phyloP scores from a whole-genome alignment of 2,888 invertebrate species.

The Meta bourneti region DNA sequence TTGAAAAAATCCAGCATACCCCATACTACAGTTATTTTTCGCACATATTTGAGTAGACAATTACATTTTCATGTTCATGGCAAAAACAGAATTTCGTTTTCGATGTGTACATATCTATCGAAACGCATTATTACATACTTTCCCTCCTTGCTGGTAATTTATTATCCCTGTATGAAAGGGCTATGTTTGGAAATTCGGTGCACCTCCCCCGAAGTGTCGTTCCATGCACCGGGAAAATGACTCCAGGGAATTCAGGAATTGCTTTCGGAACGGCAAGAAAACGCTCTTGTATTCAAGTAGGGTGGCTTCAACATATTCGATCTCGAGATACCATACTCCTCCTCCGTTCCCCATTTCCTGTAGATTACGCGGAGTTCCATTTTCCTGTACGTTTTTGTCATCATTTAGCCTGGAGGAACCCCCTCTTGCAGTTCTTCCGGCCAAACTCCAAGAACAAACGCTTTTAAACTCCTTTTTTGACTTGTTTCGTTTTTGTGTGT shows the following conservation, averaged over 20 bases:
- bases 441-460: too few species aligned
- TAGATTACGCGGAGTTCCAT: constrained; percentile 39
- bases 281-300: constrained; percentile 34
- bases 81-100: too few species aligned
- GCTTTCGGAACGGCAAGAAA: constrained; percentile 49
- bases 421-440: not conserved
- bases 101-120: too few species aligned
- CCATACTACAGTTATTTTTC: too few species aligned
- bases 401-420: constrained; percentile 28
- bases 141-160: too few species aligned
- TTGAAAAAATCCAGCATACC: too few species aligned
- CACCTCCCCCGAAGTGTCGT: constrained; percentile 17
- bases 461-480: too few species aligned
- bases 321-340: constrained; percentile 13
- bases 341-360: constrained; percentile 34
- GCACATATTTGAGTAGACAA: too few species aligned
- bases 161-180: not conserved
- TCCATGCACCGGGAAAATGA: constrained; percentile 45
- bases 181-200: not conserved
- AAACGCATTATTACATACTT: too few species aligned
- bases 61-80: too few species aligned
- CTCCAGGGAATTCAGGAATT: constrained; percentile 41
- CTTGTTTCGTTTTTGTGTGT: too few species aligned
- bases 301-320: constrained; percentile 17
- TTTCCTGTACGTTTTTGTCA: constrained; percentile 36